Conservation (phyloP, 1,140 invertebrate species). For the Drosophila kepulauana region DNA sequence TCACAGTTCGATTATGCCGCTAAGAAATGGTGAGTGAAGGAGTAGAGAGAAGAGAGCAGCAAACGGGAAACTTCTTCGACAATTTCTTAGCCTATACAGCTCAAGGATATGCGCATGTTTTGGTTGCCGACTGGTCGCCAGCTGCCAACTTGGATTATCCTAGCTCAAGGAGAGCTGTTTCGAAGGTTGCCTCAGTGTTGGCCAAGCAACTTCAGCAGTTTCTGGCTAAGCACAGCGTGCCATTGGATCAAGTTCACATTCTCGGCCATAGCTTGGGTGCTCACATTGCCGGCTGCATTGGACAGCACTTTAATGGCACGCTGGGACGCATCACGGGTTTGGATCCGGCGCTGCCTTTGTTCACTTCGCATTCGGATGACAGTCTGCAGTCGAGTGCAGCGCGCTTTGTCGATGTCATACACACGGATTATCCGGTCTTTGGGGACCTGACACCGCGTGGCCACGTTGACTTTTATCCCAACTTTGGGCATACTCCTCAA, state of each 20-base stretch:
- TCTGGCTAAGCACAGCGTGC: conserved; percentile 63
- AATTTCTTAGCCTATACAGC: conserved; percentile 61
- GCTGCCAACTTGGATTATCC: conserved; percentile 71
- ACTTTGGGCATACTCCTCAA: conserved; percentile 87
- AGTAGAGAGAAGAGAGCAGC: no score
- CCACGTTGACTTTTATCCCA: conserved; percentile 88
- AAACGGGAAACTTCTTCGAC: neutral
- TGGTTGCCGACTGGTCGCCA: conserved; percentile 77
- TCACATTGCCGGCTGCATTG: conserved; percentile 87
- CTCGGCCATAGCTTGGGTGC: conserved; percentile 88
- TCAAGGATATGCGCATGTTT: conserved; percentile 64
- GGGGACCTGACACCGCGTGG: conserved; percentile 86
- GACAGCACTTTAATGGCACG: conserved; percentile 85
- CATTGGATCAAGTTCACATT: conserved; percentile 85
- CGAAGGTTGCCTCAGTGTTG: conserved; percentile 48
- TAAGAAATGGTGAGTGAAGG: conserved; percentile 63
- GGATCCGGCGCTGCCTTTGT: conserved; percentile 88
- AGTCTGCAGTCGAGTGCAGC: conserved; percentile 85
- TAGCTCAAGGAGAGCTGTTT: conserved; percentile 57
- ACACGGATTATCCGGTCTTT: conserved; percentile 87
- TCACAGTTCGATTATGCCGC: conserved; percentile 71
- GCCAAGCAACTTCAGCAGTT: conserved; percentile 62
- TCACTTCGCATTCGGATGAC: conserved; percentile 84
- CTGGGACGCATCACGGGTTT: conserved; percentile 86
- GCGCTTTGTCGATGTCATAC: conserved; percentile 87